These are phyloP conservation scores for Oxytorus armatus DNA, from an alignment of 2,888 invertebrate genomes.

Conservation along the genomic window DNA sequence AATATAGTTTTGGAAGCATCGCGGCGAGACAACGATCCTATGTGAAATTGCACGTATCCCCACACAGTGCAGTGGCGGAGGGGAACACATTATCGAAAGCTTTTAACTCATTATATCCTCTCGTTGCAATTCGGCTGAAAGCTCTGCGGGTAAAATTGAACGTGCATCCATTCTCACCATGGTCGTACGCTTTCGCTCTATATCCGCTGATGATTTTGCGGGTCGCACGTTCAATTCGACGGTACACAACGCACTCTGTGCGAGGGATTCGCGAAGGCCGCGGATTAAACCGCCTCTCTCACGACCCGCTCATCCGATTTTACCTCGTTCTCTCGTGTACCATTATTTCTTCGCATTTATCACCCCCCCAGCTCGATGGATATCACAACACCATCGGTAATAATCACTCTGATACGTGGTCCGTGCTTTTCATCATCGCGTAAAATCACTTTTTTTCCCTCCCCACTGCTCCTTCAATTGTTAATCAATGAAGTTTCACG, in stretches of 20 bases:
- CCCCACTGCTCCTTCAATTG: constrained; percentile 6
- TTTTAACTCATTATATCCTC: constrained; percentile 66
- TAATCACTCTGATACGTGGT: too few species aligned
- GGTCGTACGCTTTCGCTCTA: neutral
- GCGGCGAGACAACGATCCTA: constrained; percentile 41
- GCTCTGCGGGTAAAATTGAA: constrained; percentile 61
- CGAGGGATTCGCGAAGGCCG: constrained; percentile 14
- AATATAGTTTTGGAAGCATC: constrained; percentile 31
- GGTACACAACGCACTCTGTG: neutral
- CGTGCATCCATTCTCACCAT: constrained; percentile 22
- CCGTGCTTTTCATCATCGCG: too few species aligned
- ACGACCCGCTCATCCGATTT: neutral
- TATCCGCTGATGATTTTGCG: too few species aligned
- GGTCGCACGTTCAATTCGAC: neutral
- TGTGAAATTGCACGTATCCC: constrained; percentile 53
- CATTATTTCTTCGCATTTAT: neutral
- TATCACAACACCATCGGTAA: too few species aligned
- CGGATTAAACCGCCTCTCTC: constrained; percentile 18
- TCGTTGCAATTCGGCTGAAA: constrained; percentile 59
- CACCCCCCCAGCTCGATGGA: neutral
- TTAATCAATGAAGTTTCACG: neutral
- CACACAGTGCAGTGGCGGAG: neutral
- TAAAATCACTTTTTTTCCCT: neutral
- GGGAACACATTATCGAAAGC: constrained; percentile 59
- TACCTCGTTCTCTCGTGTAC: neutral